Evolutionary conservation across 1,140 invertebrate genomes (phyloP), one percentile per base, ranked within the genome.

Genomic region (Lucilia cuprina): DNA sequence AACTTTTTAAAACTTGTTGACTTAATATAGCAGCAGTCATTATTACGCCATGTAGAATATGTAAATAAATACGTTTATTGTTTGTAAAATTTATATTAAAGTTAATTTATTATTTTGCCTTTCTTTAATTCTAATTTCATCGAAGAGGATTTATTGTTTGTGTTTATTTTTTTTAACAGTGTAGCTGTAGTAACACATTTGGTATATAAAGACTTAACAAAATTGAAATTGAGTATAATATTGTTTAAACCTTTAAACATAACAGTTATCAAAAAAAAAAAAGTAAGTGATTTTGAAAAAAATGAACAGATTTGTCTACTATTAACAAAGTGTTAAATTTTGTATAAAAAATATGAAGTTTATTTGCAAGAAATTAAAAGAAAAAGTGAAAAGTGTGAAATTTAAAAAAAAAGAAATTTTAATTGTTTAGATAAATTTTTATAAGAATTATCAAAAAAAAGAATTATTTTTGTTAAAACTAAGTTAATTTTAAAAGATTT

Each of bases 201-300:
- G 41, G 77, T 80, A 80, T 80, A 80, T 80, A 80, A 80, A 80
- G 77, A 50, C 77, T 80, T 49, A 80, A 47, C 41, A 49, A 80
- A 30, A 80, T 49, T 49, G 41, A 80, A 80, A 80, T 25, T 34
- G 77, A 80, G 41, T 49, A 50, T 25, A 80, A 80, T 80, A 80
- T 49, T 25, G 77, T 80, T 80, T 19, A 80, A 50, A 21, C 77
- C 47, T 80, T 65, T 65, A 65, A 65, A 65, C 60, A 9, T 34
- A 82, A 82, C 82, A 82, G 82, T 82, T 35, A 82, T 19, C 25
- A 13, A 60, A 60, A 65, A 30, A 80, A 25, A 5, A 5, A 50
- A 49, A 80, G 19, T 49, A 80, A 80, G n/a, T 80, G 19, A 78
- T 49, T 49, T 10, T 49, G 14, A 21, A 80, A 80, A 80, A 47